Percentiles rank a stretch among this genome's conserved stretches.
Evolutionary conservation across 2,113 vertebrate genomes (phyloP).

Genomic region (Salvelinus sp.): DNA sequence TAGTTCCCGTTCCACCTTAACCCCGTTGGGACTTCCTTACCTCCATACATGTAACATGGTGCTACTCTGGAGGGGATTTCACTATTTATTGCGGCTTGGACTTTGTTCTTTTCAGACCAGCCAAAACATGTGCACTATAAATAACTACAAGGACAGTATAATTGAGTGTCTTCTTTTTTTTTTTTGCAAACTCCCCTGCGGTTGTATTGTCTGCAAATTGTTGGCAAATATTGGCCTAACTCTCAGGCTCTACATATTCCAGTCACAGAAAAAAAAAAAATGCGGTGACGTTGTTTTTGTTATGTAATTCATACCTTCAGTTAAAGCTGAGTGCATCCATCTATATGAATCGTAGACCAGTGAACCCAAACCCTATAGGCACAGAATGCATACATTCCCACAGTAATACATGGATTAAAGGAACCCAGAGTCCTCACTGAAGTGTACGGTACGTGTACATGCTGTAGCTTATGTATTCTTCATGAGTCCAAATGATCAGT

Average conservation of each 20-base stretch:
- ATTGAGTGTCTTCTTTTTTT: neutral
- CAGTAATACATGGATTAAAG: constrained; percentile 49
- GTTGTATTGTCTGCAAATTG: neutral
- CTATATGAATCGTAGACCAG: neutral
- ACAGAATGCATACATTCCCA: neutral
- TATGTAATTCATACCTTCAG: too few species aligned
- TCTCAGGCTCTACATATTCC: neutral
- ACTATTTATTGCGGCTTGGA: constrained; percentile 44
- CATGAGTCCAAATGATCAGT: constrained; percentile 30
- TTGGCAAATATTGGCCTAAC: constrained; percentile 8
- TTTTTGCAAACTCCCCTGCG: too few species aligned
- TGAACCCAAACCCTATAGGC: neutral
- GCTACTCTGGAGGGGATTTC: constrained; percentile 10
- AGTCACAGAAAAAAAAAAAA: neutral
- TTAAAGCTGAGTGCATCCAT: too few species aligned
- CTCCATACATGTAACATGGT: constrained; percentile 31
- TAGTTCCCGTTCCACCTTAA: constrained; percentile 65
- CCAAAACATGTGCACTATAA: constrained; percentile 12
- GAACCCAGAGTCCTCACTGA: constrained; percentile 40
- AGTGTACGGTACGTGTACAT: neutral
- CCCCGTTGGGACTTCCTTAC: constrained; percentile 51
- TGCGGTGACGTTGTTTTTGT: neutral
- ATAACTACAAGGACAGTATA: neutral
- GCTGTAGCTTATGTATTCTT: neutral
- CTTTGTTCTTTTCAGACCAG: constrained; percentile 12